Conservation (phyloP, 2,888 invertebrate genomes). For the Chrysolina americana region DNA sequence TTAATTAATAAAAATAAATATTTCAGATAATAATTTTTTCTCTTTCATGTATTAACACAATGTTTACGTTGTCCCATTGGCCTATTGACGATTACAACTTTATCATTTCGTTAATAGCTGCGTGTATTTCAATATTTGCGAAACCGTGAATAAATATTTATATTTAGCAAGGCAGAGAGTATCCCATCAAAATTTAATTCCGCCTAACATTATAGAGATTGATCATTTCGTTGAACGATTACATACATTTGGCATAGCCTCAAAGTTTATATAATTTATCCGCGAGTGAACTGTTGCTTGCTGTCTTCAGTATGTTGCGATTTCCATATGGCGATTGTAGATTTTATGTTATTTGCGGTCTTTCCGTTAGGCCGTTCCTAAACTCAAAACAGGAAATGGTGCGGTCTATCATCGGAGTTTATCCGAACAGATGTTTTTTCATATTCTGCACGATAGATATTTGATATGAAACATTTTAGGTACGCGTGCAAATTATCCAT, state of each 20-base stretch:
- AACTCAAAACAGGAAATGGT: too few relatives aligned
- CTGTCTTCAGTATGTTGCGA: conserved; percentile 1
- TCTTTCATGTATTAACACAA: background rate
- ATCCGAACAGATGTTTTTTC: too few relatives aligned
- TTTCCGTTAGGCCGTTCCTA: too few relatives aligned
- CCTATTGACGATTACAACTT: conserved; percentile 6
- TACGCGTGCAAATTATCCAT: too few relatives aligned
- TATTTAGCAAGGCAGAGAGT: background rate
- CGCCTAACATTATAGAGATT: background rate
- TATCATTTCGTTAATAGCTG: background rate
- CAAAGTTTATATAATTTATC: conserved; percentile 15
- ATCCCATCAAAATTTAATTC: background rate
- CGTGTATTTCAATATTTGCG: conserved; percentile 2
- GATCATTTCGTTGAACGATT: conserved; percentile 13
- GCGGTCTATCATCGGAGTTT: too few relatives aligned
- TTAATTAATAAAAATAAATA: too few relatives aligned
- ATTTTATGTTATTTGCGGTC: conserved; percentile 35
- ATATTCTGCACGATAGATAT: too few relatives aligned
- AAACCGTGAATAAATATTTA: conserved; percentile 6
- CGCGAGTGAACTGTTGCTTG: conserved; percentile 4
- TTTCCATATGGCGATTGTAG: conserved; percentile 18
- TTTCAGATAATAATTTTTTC: background rate
- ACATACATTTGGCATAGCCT: conserved; percentile 10
- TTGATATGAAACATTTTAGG: too few relatives aligned
- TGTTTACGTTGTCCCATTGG: background rate